These are phyloP conservation scores for Schizopygopsis malacanthus DNA, from an alignment of 2,797 vertebrate species.

Conservation along the genomic window DNA sequence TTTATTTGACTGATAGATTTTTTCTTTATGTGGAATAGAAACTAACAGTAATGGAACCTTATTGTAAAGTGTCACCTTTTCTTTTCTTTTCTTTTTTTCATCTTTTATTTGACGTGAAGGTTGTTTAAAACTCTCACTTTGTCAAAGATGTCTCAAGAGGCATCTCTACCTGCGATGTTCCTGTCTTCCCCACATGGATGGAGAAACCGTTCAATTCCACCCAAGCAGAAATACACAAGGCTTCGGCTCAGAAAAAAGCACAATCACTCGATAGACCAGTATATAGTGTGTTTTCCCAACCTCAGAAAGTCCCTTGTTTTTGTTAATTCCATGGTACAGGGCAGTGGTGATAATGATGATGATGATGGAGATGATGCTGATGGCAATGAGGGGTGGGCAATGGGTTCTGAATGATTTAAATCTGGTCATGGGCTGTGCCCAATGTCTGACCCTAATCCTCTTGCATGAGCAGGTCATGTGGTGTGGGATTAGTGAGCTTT, in stretches of 20 bases:
- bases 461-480: too few relatives aligned
- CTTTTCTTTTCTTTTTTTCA: too few relatives aligned
- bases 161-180: not conserved
- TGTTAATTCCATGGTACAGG: not conserved
- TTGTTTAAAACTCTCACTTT: not conserved
- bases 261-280: not conserved
- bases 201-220: not conserved
- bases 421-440: conserved; percentile 73
- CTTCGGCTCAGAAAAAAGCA: not conserved
- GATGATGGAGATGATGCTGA: not conserved
- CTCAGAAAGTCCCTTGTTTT: not conserved
- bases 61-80: not conserved
- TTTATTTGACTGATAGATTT: too few relatives aligned
- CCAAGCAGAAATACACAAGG: conserved; percentile 4
- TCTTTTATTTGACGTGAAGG: not conserved
- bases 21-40: too few relatives aligned
- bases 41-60: not conserved
- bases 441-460: conserved; percentile 80
- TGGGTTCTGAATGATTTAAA: conserved; percentile 71
- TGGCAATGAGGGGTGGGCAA: conserved; percentile 23
- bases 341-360: not conserved
- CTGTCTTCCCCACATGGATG: not conserved
- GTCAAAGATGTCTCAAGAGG: not conserved
- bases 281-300: not conserved
- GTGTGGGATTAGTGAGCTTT: conserved; percentile 79